These are phyloP conservation scores for Andrena cerasifolii DNA, from an alignment of 1,140 invertebrate genomes.

Conservation along the genomic window DNA sequence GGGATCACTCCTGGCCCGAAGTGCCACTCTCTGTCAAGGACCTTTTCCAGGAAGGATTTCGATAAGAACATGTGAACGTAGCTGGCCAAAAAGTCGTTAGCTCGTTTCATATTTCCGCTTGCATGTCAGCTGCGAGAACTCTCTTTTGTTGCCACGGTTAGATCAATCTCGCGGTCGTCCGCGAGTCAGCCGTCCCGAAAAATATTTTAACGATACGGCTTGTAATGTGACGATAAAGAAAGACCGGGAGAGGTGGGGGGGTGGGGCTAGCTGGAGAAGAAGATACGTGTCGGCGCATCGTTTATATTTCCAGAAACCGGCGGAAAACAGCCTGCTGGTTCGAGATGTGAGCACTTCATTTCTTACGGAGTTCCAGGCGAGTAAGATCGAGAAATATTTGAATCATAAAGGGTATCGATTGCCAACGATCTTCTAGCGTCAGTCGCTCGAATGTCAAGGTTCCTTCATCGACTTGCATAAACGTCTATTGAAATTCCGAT, in stretches of 20 bases:
- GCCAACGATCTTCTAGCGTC: conserved; percentile 25
- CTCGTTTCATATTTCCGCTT: conserved; percentile 46
- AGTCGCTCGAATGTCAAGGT: conserved; percentile 67
- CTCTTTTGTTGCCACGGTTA: conserved; percentile 12
- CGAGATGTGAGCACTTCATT: not conserved
- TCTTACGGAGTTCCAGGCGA: not conserved
- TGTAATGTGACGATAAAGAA: not conserved
- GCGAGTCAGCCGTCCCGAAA: not conserved
- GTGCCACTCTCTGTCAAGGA: conserved; percentile 62
- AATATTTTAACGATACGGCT: conserved; percentile 5
- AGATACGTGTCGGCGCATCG: no score
- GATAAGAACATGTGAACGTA: conserved; percentile 67
- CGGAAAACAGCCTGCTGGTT: not conserved
- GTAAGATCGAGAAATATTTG: not conserved
- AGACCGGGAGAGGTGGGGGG: not conserved
- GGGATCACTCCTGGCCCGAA: conserved; percentile 55
- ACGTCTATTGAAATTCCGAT: conserved; percentile 58
- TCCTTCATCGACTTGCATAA: conserved; percentile 58
- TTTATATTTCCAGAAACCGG: no score
- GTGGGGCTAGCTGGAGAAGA: no score
- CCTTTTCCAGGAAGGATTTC: conserved; percentile 72
- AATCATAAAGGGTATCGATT: conserved; percentile 50
- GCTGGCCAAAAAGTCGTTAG: conserved; percentile 59
- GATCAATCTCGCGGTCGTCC: conserved; percentile 45
- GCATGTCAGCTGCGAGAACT: not conserved